Conservation (phyloP, 2,797 vertebrate genomes). For the Tapera naevia region DNA sequence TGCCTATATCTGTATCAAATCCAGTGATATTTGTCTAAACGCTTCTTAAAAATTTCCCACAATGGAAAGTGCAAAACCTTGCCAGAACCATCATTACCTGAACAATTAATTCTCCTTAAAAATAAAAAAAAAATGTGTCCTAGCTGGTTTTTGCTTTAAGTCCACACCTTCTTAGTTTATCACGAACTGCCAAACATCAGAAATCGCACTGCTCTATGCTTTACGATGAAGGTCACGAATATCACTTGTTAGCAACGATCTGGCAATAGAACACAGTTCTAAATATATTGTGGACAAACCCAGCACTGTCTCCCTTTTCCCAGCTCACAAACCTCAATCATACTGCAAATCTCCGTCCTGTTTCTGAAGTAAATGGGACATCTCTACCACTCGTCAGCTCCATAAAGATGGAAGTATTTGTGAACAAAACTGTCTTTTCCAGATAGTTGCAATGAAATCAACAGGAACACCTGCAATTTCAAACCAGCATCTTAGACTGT, state of each 20-base stretch:
- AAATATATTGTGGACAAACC: constrained; percentile 1
- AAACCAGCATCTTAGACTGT: neutral
- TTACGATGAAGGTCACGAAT: neutral
- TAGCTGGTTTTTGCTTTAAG: neutral
- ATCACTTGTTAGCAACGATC: neutral
- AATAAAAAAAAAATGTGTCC: neutral
- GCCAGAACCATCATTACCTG: neutral
- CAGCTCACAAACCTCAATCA: neutral
- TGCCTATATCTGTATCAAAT: neutral
- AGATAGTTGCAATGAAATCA: neutral
- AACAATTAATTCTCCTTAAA: neutral
- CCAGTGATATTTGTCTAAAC: neutral
- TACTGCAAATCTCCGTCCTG: neutral
- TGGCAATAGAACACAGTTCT: neutral
- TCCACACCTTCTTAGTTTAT: neutral
- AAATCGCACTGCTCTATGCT: neutral
- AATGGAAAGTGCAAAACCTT: neutral
- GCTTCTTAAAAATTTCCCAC: neutral
- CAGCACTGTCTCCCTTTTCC: neutral
- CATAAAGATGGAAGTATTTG: neutral
- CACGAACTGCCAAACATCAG: neutral
- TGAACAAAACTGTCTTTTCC: neutral
- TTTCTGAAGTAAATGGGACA: neutral
- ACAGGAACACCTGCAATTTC: neutral
- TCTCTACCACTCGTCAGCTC: neutral